Percentiles rank a stretch among this genome's conserved stretches.
Conservation (phyloP, 2,888 invertebrate species). For the Rutpela maculata region DNA sequence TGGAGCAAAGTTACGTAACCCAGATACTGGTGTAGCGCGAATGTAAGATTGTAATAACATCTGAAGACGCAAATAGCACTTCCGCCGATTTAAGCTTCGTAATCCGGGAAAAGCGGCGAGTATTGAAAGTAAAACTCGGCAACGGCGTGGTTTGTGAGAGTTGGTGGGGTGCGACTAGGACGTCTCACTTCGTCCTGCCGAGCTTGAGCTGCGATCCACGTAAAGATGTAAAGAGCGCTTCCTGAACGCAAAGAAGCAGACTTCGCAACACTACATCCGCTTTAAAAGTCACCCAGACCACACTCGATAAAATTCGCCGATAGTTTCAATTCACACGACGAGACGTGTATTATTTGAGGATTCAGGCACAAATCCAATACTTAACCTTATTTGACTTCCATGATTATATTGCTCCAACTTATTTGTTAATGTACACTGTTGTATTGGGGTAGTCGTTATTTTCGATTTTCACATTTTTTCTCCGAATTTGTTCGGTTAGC, state of each 20-base stretch:
- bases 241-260: conserved; percentile 50
- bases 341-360: conserved; percentile 47
- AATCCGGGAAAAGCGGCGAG: conserved; percentile 68
- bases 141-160: conserved; percentile 45
- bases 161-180: conserved; percentile 43
- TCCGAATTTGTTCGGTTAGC: too few relatives aligned
- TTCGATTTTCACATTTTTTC: too few relatives aligned
- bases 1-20: conserved; percentile 44
- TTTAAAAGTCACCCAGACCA: conserved; percentile 55
- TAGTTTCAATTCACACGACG: conserved; percentile 53
- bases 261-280: conserved; percentile 58
- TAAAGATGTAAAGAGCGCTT: conserved; percentile 53
- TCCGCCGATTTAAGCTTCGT: conserved; percentile 69
- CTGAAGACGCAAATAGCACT: conserved; percentile 69
- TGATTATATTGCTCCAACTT: conserved; percentile 4
- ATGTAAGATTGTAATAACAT: conserved; percentile 62
- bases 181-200: conserved; percentile 53
- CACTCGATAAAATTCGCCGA: conserved; percentile 53
- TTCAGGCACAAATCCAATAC: conserved; percentile 45
- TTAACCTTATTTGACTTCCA: conserved; percentile 47
- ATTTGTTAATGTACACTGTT: not conserved
- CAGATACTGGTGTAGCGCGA: conserved; percentile 45
- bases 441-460: too few relatives aligned
- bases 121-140: conserved; percentile 69
- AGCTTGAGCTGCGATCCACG: conserved; percentile 54